Base-by-base conservation (phyloP, 2,113 vertebrate genomes). In the Pomatostomus ruficeps region DNA sequence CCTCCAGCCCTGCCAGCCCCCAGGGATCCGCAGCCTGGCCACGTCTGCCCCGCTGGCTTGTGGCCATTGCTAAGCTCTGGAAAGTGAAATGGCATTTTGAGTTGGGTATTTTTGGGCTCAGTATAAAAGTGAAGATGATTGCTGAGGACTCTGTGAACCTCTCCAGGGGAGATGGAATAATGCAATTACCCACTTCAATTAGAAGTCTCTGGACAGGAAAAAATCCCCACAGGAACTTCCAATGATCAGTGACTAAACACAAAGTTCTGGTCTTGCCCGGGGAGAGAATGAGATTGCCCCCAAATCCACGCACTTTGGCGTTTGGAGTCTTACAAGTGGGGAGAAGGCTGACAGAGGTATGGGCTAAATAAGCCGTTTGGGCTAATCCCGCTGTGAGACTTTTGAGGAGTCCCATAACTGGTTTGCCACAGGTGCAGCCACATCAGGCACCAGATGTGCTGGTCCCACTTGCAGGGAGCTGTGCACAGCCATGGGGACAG, bases 1-100 rank as follows among this genome's bases (percentile, higher is more conserved):
- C 33, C 19, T 25, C 48, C 40, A 54, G 72, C 62, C 45, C 18
- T 40, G 62, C 20, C 38, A 84, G 78, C 12, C 7, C 36, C 35
- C 2, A 2, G 10, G 33, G 33, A 74, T 80, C 48, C 0, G 0
- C 54, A 89, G 72, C 40, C 84, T 6, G 10, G 45, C 23, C 0
- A 0, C 1, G 1, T 54, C 55, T 65, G 49, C 12, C 54, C 46
- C 0, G 0, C 43, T 72, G 61, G 26, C 31, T 87, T 43, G 28
- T 73, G 72, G 58, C 68, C 54, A 40, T 20, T 68, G 63, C 63
- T 65, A 62, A 83, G 31, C 62, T 76, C n/a, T 31, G 18, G 8
- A 29, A 66, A 57, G n/a, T 11, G 29, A 70, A 94, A 86, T 15
- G 18, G 36, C 51, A 77, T 80, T 73, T 58, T 0, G 3, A 49